Percentiles rank a stretch among this genome's conserved stretches.
Evolutionary conservation across 2,888 invertebrate genomes (phyloP).

Genomic region (Hirtodrosophila alboralis): DNA sequence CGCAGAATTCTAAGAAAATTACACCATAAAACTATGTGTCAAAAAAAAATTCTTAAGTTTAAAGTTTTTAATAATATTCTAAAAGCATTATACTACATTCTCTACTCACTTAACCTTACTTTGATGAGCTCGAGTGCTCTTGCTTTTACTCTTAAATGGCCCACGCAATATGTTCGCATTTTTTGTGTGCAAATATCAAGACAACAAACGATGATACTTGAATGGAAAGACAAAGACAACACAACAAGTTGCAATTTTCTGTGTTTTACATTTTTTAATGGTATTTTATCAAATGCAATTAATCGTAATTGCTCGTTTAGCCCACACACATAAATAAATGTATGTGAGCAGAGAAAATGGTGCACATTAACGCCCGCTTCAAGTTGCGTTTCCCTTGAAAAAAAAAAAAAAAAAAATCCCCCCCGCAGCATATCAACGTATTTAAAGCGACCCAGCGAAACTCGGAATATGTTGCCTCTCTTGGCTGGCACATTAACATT

Average conservation of each 20-base stretch:
- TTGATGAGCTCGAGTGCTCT: conserved; percentile 1
- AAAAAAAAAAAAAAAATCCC: no score
- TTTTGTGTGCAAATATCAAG: conserved; percentile 39
- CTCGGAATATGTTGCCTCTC: conserved; percentile 51
- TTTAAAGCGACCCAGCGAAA: conserved; percentile 42
- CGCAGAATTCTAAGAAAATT: no score
- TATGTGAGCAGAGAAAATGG: conserved; percentile 16
- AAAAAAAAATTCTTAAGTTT: no score
- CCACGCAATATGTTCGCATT: conserved; percentile 36
- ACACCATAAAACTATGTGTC: no score
- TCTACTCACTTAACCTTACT: not conserved
- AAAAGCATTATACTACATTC: not conserved
- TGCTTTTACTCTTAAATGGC: conserved; percentile 14
- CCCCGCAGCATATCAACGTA: conserved; percentile 10
- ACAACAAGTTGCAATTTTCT: conserved; percentile 39
- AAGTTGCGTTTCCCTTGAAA: conserved; percentile 15
- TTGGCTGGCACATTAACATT: conserved; percentile 66
- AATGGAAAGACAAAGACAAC: conserved; percentile 8
- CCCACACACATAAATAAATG: conserved; percentile 26
- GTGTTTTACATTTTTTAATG: conserved; percentile 59
- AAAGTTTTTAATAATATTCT: no score
- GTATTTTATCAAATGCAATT: conserved; percentile 72
- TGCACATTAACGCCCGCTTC: conserved; percentile 50
- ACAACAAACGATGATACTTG: conserved; percentile 23
- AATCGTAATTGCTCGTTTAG: conserved; percentile 72